phyloP scores from a whole-genome alignment of 2,113 vertebrate genomes.

The Thermophis baileyi region DNA sequence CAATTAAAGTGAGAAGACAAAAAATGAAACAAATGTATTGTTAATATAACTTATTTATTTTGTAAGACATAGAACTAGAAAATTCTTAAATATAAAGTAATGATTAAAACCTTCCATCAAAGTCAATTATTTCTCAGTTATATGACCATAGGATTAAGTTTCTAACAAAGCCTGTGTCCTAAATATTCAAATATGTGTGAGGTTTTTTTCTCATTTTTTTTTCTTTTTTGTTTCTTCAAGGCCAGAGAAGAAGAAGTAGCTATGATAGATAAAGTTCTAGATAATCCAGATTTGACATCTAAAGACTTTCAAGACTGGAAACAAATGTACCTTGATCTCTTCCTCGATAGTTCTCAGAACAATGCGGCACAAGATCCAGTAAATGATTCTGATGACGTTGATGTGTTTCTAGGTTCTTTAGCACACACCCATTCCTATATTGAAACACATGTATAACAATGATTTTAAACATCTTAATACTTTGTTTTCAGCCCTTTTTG shows the following conservation, averaged over 20 bases:
- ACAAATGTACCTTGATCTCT: slow-evolving; percentile 90
- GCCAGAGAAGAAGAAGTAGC: slow-evolving; percentile 98
- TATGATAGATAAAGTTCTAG: slow-evolving; percentile 93
- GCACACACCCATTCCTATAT: slow-evolving; percentile 96
- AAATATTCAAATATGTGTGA: background rate
- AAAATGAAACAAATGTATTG: background rate
- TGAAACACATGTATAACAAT: slow-evolving; percentile 91
- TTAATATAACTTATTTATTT: background rate
- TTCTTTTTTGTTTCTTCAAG: slow-evolving; percentile 76
- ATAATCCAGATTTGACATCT: slow-evolving; percentile 91
- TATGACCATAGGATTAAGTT: background rate
- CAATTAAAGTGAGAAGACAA: background rate
- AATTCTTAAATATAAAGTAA: background rate
- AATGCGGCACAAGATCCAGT: slow-evolving; percentile 67
- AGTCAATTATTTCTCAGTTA: background rate
- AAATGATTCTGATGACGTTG: slow-evolving; percentile 73
- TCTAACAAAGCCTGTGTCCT: background rate
- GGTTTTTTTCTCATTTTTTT: slow-evolving; percentile 36
- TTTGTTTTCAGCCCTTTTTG: slow-evolving; percentile 43
- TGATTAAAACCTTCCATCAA: background rate
- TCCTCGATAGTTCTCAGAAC: slow-evolving; percentile 79
- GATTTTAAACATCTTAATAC: background rate
- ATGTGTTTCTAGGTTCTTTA: slow-evolving; percentile 83
- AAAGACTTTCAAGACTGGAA: slow-evolving; percentile 98
- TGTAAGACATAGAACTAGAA: background rate